Evolutionary conservation across 2,888 invertebrate species (phyloP).

Genomic region (Heliconius sara): DNA sequence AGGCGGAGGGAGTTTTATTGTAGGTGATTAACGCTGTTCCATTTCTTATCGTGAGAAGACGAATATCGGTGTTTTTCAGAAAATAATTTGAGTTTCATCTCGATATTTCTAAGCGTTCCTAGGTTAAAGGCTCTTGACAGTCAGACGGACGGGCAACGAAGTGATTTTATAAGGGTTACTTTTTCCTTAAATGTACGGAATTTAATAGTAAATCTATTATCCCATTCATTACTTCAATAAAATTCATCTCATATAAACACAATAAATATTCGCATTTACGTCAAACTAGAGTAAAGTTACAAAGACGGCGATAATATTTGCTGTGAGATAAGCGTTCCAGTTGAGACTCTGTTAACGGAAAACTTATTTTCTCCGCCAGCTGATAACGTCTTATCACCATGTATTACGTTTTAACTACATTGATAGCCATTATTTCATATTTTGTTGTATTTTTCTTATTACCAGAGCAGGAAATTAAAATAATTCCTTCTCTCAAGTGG

Average conservation of each 20-base stretch:
- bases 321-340: conserved; percentile 44
- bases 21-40: not conserved
- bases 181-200: no score
- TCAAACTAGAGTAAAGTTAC: conserved; percentile 20
- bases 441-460: not conserved
- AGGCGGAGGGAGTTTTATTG: not conserved
- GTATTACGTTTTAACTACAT: not conserved
- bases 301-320: conserved; percentile 37
- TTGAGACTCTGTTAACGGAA: conserved; percentile 43
- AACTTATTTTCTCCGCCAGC: conserved; percentile 47
- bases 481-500: no score
- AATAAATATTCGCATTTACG: conserved; percentile 8
- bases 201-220: not conserved
- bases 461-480: no score
- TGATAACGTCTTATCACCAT: conserved; percentile 41
- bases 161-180: no score
- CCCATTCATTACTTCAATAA: not conserved
- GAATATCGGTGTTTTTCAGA: no score
- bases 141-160: no score
- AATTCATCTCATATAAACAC: not conserved
- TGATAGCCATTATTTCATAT: not conserved
- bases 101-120: no score
- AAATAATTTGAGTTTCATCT: no score
- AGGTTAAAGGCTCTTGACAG: no score
- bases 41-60: not conserved